Evolutionary conservation across 1,140 invertebrate genomes (phyloP).

Genomic region (Lanistes nyassanus): DNA sequence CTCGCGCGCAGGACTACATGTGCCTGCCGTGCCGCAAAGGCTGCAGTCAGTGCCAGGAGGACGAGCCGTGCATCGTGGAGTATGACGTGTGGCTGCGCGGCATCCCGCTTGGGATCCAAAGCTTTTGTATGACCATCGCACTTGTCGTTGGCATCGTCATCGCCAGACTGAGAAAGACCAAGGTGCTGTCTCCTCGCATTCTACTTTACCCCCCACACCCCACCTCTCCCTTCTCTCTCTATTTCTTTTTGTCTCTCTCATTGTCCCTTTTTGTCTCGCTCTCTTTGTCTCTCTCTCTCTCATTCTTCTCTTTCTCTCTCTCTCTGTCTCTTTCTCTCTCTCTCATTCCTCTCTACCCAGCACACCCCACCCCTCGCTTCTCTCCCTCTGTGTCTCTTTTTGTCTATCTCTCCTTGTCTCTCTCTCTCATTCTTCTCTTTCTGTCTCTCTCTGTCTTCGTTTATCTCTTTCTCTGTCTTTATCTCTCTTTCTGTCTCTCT

Average conservation of each 20-base stretch:
- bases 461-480: conserved; percentile 6
- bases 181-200: conserved; percentile 69
- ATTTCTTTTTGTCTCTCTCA: not conserved
- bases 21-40: conserved; percentile 72
- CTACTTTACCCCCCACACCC: not conserved
- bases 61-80: conserved; percentile 70
- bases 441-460: too few species aligned
- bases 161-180: conserved; percentile 80
- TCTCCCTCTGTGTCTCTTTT: not conserved
- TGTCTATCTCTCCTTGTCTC: not conserved
- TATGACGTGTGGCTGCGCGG: conserved; percentile 74
- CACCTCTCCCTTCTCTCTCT: not conserved
- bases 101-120: conserved; percentile 76
- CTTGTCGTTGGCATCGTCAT: conserved; percentile 78
- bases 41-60: conserved; percentile 70
- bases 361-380: too few species aligned
- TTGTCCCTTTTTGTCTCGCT: not conserved
- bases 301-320: not conserved
- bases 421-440: too few species aligned
- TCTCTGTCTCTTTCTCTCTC: not conserved
- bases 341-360: too few species aligned
- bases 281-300: not conserved
- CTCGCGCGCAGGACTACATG: conserved; percentile 60
- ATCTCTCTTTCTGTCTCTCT: conserved; percentile 9
- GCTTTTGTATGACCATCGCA: conserved; percentile 78